Conservation (phyloP, 2,113 vertebrate species). For the Motacilla tschutschensis region DNA sequence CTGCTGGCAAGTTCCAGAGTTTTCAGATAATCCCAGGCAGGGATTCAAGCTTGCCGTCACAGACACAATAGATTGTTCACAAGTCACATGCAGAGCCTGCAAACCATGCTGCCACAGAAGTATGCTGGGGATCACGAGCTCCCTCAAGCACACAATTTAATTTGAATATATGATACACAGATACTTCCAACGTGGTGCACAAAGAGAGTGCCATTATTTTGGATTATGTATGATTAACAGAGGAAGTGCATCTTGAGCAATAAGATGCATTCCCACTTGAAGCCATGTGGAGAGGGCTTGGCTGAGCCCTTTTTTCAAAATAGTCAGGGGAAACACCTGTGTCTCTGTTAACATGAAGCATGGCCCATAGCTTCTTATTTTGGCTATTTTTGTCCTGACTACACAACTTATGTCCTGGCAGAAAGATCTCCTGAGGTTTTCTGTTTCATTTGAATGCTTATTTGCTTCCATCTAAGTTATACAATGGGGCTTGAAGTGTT, state of each 20-base stretch:
- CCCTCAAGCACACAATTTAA: slow-evolving; percentile 33
- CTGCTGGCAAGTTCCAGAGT: slow-evolving; percentile 38
- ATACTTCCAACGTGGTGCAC: neutral
- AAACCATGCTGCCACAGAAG: slow-evolving; percentile 9
- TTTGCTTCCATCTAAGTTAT: slow-evolving; percentile 22
- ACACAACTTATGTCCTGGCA: slow-evolving; percentile 13
- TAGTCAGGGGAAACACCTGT: slow-evolving; percentile 31
- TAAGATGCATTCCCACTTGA: neutral
- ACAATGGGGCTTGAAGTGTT: neutral
- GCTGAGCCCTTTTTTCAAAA: slow-evolving; percentile 19
- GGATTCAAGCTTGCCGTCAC: slow-evolving; percentile 46
- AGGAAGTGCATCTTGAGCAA: slow-evolving; percentile 15
- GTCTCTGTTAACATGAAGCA: neutral
- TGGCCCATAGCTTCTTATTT: slow-evolving; percentile 9
- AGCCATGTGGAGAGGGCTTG: neutral
- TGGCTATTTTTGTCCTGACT: slow-evolving; percentile 28
- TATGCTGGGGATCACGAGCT: neutral
- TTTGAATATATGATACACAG: slow-evolving; percentile 42
- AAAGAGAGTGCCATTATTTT: slow-evolving; percentile 29
- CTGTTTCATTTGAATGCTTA: slow-evolving; percentile 38
- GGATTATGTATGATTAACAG: neutral
- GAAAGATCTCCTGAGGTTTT: slow-evolving; percentile 6
- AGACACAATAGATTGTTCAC: neutral
- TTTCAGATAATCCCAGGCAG: slow-evolving; percentile 62
- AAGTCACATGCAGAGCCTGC: neutral